phyloP scores from a whole-genome alignment of 2,113 vertebrate genomes.

The Hiodon tergisus region DNA sequence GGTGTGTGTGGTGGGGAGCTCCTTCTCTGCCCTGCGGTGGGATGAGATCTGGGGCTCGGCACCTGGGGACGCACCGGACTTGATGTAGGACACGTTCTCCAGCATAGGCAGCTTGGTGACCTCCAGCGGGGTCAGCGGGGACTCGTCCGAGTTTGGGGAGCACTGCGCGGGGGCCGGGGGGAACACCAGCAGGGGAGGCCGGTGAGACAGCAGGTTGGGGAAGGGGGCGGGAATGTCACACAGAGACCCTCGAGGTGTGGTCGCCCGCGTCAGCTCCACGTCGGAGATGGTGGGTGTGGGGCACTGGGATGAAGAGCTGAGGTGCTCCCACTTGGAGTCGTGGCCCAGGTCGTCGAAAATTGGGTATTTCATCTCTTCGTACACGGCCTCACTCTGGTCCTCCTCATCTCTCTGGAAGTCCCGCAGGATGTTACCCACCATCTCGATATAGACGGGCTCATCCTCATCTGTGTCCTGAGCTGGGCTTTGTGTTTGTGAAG shows the following conservation, averaged over 20 bases:
- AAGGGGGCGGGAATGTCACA: conserved; percentile 92
- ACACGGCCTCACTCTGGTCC: conserved; percentile 87
- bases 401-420: conserved; percentile 79
- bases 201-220: conserved; percentile 86
- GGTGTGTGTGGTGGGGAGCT: conserved; percentile 64
- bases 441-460: conserved; percentile 96
- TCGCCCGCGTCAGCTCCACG: conserved; percentile 63
- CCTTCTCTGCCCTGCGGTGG: conserved; percentile 64
- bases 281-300: conserved; percentile 77
- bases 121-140: conserved; percentile 88
- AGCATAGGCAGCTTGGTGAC: conserved; percentile 82
- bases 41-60: conserved; percentile 58
- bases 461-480: conserved; percentile 74
- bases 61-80: conserved; percentile 68
- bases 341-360: conserved; percentile 77
- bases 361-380: conserved; percentile 97
- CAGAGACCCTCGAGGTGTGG: conserved; percentile 70
- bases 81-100: conserved; percentile 77
- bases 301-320: conserved; percentile 70
- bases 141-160: conserved; percentile 93
- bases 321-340: conserved; percentile 68
- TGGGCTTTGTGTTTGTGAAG: conserved; percentile 71
- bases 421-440: conserved; percentile 87
- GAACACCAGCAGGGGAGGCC: conserved; percentile 87
- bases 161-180: conserved; percentile 86